These are phyloP conservation scores for Cebus imitator DNA, from an alignment of 2,113 vertebrate genomes.

Conservation along the genomic window DNA sequence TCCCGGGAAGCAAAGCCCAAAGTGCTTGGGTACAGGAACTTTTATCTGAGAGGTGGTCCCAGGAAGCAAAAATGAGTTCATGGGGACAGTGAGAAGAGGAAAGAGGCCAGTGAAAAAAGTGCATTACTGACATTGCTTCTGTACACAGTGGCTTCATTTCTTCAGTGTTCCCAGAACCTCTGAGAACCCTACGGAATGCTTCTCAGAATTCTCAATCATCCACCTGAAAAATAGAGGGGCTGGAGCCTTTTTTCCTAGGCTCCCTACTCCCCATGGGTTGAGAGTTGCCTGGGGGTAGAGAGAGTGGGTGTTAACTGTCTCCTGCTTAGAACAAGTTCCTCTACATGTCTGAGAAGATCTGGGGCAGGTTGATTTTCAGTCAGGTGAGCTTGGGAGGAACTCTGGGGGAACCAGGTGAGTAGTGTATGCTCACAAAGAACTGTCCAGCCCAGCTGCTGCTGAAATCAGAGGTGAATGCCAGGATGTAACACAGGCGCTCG, in stretches of 20 bases:
- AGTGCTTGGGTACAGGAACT: neutral
- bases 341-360: neutral
- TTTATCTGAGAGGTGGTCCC: neutral
- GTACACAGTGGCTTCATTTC: neutral
- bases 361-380: neutral
- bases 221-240: neutral
- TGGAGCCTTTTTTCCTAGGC: neutral
- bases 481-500: rapidly evolving
- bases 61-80: neutral
- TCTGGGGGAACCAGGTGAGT: neutral
- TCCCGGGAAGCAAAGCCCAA: neutral
- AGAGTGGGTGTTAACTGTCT: neutral
- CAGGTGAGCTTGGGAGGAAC: rapidly evolving
- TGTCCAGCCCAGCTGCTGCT: rapidly evolving
- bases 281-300: neutral
- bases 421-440: no score
- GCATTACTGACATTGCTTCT: neutral
- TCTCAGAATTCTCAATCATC: neutral
- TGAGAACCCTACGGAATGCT: neutral
- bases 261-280: rapidly evolving
- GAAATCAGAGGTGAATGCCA: neutral
- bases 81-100: rapidly evolving
- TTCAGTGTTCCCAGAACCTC: neutral
- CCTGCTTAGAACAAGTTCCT: neutral
- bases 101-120: neutral